These are phyloP conservation scores for Apostichopus californicus DNA, from an alignment of 35 echinoderm and acorn worm species.

Conservation along the genomic window DNA sequence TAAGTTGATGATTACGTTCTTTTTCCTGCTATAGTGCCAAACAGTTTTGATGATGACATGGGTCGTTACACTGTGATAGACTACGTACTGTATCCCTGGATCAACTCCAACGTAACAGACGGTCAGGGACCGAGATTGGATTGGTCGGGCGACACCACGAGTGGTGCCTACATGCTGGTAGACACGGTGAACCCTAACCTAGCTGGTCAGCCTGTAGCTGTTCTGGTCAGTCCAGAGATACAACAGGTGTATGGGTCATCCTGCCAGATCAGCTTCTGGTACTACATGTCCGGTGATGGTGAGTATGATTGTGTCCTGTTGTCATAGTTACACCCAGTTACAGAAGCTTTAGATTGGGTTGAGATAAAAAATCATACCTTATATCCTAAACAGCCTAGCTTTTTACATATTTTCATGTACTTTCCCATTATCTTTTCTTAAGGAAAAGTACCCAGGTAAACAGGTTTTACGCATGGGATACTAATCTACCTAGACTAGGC, in stretches of 20 bases:
- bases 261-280: constrained; percentile 71
- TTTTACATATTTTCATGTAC: no score
- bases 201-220: constrained; percentile 33
- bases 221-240: constrained; percentile 29
- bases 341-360: no score
- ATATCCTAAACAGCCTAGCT: no score
- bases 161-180: constrained; percentile 60
- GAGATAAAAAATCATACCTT: no score
- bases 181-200: constrained; percentile 14
- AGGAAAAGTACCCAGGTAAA: no score
- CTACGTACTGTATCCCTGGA: constrained; percentile 24
- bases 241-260: constrained; percentile 25
- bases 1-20: background rate
- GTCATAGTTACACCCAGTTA: no score
- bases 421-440: no score
- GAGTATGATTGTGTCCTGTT: background rate
- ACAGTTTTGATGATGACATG: constrained; percentile 14
- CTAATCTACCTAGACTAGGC: no score
- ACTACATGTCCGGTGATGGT: constrained; percentile 63
- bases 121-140: background rate
- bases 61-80: constrained; percentile 2
- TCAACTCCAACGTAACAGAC: background rate
- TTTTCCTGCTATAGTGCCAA: constrained; percentile 17
- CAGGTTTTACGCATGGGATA: no score
- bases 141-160: background rate